Evolutionary conservation across 2,888 invertebrate genomes (phyloP), one percentile per base, ranked within the genome.

Genomic region (Tribolium freemani): DNA sequence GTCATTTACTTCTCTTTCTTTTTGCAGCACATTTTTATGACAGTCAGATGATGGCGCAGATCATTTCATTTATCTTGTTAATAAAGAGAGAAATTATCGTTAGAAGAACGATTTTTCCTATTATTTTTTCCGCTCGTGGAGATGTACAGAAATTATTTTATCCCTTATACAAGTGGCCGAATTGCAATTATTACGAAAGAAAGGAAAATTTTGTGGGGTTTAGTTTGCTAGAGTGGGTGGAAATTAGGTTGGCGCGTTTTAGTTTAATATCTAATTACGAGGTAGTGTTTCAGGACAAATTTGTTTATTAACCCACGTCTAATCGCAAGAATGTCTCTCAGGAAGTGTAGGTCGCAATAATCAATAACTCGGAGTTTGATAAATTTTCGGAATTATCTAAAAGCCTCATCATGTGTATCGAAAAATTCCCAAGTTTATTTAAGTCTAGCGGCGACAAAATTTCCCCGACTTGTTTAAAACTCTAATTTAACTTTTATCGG

Each of bases 31-130:
- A 50, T 31, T 63, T 63, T 63, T 63, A 51, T 63, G 63, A 50
- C 63, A 63, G 51, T 31, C 63, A 60, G 63, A 61, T 31, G 48
- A 46, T 21, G 58, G 57, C 21, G 26, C n/a, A 38, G 46, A 46
- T 63, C 63, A 50, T 63, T 63, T 63, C 63, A 51, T 63, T 63
- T 63, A 63, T 63, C 38, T 63, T 38, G 48, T 51, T 63, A 50
- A 63, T 63, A 31, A 50, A 51, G 11, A 26, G 21, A 13, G 10
- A 48, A 48, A 48, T 48, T 48, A 38, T 48, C 48, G 16, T 48
- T 38, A 38, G 8, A 38, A 48, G 48, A 13, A 11, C 48, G 48
- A 48, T 48, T 48, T 48, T 13, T 38, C 38, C 38, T 38, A 38
- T 38, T 13, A 48, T 48, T 48, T 13, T 48, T 48, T 48, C 46